These are phyloP conservation scores for Spialia ferax DNA, from an alignment of 2,888 invertebrate genomes.

Conservation along the genomic window DNA sequence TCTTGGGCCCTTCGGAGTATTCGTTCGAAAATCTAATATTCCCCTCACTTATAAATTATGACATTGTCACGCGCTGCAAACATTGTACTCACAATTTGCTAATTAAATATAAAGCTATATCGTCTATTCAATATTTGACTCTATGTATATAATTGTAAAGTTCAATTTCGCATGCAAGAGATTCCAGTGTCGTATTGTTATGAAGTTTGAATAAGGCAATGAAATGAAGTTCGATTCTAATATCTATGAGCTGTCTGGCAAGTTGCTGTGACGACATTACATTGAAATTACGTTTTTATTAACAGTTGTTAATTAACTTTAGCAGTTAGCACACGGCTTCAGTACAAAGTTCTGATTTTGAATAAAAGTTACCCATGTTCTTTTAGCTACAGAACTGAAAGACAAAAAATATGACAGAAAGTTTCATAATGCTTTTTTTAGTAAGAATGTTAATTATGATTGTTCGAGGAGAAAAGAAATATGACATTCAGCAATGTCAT, in stretches of 20 bases:
- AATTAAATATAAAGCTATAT: slow-evolving; percentile 37
- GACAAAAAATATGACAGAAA: too few species aligned
- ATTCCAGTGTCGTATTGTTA: slow-evolving; percentile 10
- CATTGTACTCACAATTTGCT: slow-evolving; percentile 44
- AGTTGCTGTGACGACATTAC: neutral
- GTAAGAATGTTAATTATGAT: too few species aligned
- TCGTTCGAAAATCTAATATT: slow-evolving; percentile 37
- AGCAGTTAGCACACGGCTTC: neutral
- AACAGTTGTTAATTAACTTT: neutral
- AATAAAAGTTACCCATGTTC: too few species aligned
- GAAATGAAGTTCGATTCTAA: slow-evolving; percentile 13
- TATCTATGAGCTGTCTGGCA: slow-evolving; percentile 21
- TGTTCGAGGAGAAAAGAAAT: too few species aligned
- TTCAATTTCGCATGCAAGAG: neutral
- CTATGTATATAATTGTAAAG: neutral
- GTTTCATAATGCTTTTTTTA: too few species aligned
- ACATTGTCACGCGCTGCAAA: slow-evolving; percentile 42
- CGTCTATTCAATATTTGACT: neutral
- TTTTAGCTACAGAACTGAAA: too few species aligned
- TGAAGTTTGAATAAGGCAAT: slow-evolving; percentile 24
- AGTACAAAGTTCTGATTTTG: too few species aligned
- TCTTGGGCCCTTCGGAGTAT: slow-evolving; percentile 23
- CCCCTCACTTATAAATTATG: slow-evolving; percentile 40
- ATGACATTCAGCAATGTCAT: too few species aligned
- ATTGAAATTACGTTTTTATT: neutral